Evolutionary conservation across 2,888 invertebrate species (phyloP).

Genomic region (Diarsia dahlii): DNA sequence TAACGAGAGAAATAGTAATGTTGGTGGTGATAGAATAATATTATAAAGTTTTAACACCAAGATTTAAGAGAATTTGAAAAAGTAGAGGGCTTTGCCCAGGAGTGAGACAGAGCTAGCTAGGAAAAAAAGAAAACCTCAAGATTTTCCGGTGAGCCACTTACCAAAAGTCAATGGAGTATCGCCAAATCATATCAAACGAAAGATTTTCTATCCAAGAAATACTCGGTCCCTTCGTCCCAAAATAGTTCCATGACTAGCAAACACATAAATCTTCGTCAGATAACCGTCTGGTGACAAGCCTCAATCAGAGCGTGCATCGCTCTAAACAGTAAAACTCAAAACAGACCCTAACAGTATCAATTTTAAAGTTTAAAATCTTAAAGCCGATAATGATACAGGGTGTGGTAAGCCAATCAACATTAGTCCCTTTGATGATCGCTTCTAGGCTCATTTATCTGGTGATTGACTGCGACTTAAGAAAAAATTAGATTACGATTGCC

Average conservation of each 20-base stretch:
- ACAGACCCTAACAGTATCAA: conserved; percentile 60
- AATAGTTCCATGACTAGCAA: conserved; percentile 48
- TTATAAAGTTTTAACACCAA: background rate
- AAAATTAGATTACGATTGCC: conserved; percentile 90
- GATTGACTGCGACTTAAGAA: conserved; percentile 87
- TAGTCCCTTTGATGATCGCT: conserved; percentile 85
- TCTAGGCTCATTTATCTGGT: conserved; percentile 87
- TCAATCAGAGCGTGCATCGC: conserved; percentile 67
- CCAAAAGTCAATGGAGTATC: background rate
- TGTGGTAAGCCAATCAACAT: conserved; percentile 86
- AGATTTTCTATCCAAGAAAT: conserved; percentile 4
- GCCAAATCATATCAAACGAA: background rate
- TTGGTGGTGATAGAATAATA: background rate
- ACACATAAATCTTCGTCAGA: conserved; percentile 85
- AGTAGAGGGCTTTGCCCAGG: background rate
- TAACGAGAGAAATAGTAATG: background rate
- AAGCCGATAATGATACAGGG: conserved; percentile 46
- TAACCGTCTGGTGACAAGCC: conserved; percentile 75
- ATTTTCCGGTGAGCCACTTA: background rate
- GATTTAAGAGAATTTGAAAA: background rate
- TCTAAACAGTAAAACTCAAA: conserved; percentile 38
- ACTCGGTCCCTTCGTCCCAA: background rate
- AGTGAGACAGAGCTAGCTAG: background rate
- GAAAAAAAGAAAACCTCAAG: background rate
- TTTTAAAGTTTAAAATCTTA: conserved; percentile 65